A percentile compares a stretch with the other conserved stretches of the same genome.
Evolutionary conservation across 2,888 invertebrate genomes (phyloP).

Genomic region (Cerastis rubricosa): DNA sequence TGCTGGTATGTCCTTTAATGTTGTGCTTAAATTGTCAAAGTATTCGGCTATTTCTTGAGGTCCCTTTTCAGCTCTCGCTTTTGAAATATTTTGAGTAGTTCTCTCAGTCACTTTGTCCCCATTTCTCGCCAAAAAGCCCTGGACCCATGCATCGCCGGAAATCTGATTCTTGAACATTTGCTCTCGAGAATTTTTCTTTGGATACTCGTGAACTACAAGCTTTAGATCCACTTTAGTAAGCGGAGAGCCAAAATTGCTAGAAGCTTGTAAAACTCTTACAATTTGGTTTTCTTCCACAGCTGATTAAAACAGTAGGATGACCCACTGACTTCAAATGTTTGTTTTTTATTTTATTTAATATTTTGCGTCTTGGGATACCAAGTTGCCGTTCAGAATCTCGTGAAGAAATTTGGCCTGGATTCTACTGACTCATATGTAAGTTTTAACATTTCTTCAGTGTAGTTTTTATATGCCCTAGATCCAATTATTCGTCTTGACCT

Average conservation of each 20-base stretch:
- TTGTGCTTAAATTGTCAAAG: slow-evolving; percentile 13
- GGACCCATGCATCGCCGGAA: slow-evolving; percentile 2
- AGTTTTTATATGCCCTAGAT: slow-evolving; percentile 1
- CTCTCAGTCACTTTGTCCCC: too few species aligned
- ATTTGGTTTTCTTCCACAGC: neutral
- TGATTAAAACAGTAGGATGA: neutral
- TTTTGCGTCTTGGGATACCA: slow-evolving; percentile 1
- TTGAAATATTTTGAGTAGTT: too few species aligned
- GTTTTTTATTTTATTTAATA: slow-evolving; percentile 9
- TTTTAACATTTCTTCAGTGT: slow-evolving; percentile 12
- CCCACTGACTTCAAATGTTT: neutral
- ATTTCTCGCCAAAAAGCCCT: neutral
- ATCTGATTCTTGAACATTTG: slow-evolving; percentile 3
- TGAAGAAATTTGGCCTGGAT: slow-evolving; percentile 2
- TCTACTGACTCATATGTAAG: neutral
- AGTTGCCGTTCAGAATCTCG: neutral
- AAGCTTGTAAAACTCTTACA: neutral
- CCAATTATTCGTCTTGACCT: slow-evolving; percentile 7
- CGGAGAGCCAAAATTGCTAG: slow-evolving; percentile 1
- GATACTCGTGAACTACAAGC: neutral
- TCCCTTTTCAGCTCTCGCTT: too few species aligned
- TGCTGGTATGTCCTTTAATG: slow-evolving; percentile 21
- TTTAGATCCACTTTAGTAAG: slow-evolving; percentile 1
- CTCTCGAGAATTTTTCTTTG: neutral
- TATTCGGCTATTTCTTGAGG: too few species aligned